Base-by-base conservation (phyloP, 2,888 invertebrate species). In the Priocnemis perturbator region DNA sequence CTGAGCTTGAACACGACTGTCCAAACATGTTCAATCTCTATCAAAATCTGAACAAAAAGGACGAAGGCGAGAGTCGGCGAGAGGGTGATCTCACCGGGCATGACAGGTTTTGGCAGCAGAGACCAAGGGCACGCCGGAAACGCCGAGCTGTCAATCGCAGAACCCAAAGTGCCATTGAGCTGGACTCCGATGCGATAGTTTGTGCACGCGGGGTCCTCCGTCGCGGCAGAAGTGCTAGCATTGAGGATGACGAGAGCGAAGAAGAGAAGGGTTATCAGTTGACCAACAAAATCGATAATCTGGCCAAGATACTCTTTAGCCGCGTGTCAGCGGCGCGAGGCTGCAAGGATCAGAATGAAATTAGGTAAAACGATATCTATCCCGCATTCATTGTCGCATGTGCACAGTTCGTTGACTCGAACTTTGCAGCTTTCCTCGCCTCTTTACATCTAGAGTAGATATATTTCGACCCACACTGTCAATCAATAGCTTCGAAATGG, bases 51-150 rank as follows among this genome's bases (percentile, higher is more conserved):
- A 91, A 93, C 81, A 91, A 92, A 19, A 91, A 91, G 86, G 81
- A 92, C 90, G 79, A 91, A 91, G 26, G 90, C 86, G 76, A 92
- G 89, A 73, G 71, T 3, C 77, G 80, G 59, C 81, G 84, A 0
- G 83, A 91, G 76, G 88, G 91, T 0, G 93, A 93, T 82, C 93
- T 94, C 1, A 96, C 95, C 7, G 96, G 95, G 0, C 96, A 96
- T 82, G 96, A 96, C 83, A 91, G 95, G 79, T 96, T 95, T 86
- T 95, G 94, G 82, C 94, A 94, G 84, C 93, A 93, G 67, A 90
- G 94, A 0, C 91, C 92, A 0, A 88, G 90, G 17, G 89, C 91
- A 81, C 89, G 90, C 85, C 90, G 85, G 37, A 83, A 83, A 85
- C 87, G 90, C 83, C 87, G 90, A 76, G 79, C 80, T 3, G 83